A percentile compares a stretch with the other conserved stretches of the same genome.
Evolutionary conservation across 2,113 vertebrate genomes (phyloP).

Genomic region (Chaetodon trifascialis): DNA sequence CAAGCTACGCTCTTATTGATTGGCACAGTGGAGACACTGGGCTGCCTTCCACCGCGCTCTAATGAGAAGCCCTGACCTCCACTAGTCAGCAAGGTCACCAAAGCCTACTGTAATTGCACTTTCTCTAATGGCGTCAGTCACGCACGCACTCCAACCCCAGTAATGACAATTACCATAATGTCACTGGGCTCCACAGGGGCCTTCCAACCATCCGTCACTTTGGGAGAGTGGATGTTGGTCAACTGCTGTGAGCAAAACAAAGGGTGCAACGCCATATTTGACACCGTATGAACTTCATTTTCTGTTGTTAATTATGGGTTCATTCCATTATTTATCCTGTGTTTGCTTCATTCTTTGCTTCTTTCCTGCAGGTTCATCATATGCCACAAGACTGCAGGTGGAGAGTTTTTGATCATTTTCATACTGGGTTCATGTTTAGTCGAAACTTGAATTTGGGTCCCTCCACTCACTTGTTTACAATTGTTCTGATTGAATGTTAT

Average conservation of each 20-base stretch:
- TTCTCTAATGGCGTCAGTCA: constrained; percentile 88
- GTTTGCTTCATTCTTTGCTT: background rate
- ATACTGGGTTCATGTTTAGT: background rate
- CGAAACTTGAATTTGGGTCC: background rate
- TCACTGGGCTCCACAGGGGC: constrained; percentile 77
- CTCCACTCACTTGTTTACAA: background rate
- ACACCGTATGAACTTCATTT: background rate
- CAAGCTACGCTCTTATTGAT: constrained; percentile 86
- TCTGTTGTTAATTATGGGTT: background rate
- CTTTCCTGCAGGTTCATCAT: background rate
- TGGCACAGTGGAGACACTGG: constrained; percentile 87
- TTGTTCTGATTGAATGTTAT: constrained; percentile 2
- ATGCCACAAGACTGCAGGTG: background rate
- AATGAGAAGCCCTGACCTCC: constrained; percentile 89
- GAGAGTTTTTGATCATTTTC: constrained; percentile 3
- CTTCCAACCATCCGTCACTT: constrained; percentile 79
- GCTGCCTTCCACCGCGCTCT: constrained; percentile 88
- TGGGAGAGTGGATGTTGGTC: constrained; percentile 66
- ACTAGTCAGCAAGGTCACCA: constrained; percentile 88
- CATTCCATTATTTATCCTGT: background rate
- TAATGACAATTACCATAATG: constrained; percentile 89
- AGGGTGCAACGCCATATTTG: constrained; percentile 49
- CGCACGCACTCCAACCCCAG: constrained; percentile 83
- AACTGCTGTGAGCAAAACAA: constrained; percentile 64
- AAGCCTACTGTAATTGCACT: constrained; percentile 89